Evolutionary conservation across 2,888 invertebrate genomes (phyloP), one percentile per base, ranked within the genome.

Genomic region (Acholoe squamosa): DNA sequence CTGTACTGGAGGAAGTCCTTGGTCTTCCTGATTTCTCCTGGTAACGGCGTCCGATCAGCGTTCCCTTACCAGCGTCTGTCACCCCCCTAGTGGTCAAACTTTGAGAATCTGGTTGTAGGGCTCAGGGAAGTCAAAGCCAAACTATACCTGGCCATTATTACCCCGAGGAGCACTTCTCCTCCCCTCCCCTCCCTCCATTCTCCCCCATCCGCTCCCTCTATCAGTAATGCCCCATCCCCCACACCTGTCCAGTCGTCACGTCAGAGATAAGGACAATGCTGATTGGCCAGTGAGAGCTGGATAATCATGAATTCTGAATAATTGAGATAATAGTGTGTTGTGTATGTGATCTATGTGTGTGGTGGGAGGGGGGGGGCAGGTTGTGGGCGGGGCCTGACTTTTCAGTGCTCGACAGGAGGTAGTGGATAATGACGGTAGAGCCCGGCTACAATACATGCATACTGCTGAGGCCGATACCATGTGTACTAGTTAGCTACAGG

Each of bases 241-340:
- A 7, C 43, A 43, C 43, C 43, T 43, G 43, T 43, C 43, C 43
- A 10, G 3, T 19, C 28, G 71, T 71, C 28, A 71, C 71, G 71
- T 71, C 71, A 71, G 71, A 71, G 71, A 0, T 0, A 16, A 3
- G 28, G 3, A 0, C 25, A 0, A 3, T 14, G 28, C 71, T 71
- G 71, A 71, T 71, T 71, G 71, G 71, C 28, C 71, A 16, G 31
- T 28, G 1, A 5, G 28, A 0, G 28, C 28, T 14, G 14, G 28
- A 28, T n/a, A n/a, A n/a, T n/a, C n/a, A n/a, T 71, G 71, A 28
- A 71, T 71, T 71, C 71, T 71, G 71, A 71, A 71, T 71, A 71
- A 71, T 71, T 71, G 71, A 71, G 28, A 71, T 71, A 71, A 71
- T 71, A 71, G 71, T 71, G 71, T n/a, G 71, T 28, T 14, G 61